A percentile compares a stretch with the other conserved stretches of the same genome.
Conservation (phyloP, 1,140 invertebrate species). For the Heliothis subflexa region DNA sequence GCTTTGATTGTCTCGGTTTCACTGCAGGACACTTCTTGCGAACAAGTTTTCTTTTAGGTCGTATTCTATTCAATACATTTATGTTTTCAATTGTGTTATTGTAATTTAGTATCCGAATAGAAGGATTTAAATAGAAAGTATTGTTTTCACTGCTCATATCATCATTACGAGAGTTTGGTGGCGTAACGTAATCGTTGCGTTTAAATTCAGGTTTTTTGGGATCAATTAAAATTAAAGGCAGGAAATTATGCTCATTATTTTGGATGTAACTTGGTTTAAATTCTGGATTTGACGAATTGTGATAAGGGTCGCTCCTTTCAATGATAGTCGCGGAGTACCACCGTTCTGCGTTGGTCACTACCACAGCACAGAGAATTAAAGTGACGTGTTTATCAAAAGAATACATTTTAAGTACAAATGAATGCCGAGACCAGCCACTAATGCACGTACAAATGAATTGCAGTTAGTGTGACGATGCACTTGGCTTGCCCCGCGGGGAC, state of each 20-base stretch:
- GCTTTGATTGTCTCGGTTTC: constrained; percentile 46
- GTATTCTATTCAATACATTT: constrained; percentile 25
- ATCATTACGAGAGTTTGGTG: not conserved
- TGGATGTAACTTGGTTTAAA: constrained; percentile 7
- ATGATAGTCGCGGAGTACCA: constrained; percentile 55
- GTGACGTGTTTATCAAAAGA: not conserved
- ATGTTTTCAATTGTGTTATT: constrained; percentile 31
- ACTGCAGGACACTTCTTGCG: constrained; percentile 50
- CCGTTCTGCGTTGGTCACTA: constrained; percentile 40
- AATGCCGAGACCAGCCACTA: not conserved
- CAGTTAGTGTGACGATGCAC: constrained; percentile 52
- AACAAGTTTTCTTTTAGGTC: constrained; percentile 56
- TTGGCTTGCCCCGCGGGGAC: constrained; percentile 55
- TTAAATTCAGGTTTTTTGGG: constrained; percentile 2
- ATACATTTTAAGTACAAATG: constrained; percentile 40
- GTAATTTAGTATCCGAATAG: not conserved
- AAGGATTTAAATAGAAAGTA: not conserved
- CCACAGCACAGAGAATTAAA: constrained; percentile 37
- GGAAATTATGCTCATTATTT: constrained; percentile 27
- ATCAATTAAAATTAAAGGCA: constrained; percentile 23
- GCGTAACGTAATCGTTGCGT: not conserved
- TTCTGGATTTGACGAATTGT: constrained; percentile 1
- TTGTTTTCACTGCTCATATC: not conserved
- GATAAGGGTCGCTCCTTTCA: constrained; percentile 13
- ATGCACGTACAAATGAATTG: constrained; percentile 49